Evolutionary conservation across 2,888 invertebrate genomes (phyloP).

Genomic region (Acanthosoma haemorrhoidale): DNA sequence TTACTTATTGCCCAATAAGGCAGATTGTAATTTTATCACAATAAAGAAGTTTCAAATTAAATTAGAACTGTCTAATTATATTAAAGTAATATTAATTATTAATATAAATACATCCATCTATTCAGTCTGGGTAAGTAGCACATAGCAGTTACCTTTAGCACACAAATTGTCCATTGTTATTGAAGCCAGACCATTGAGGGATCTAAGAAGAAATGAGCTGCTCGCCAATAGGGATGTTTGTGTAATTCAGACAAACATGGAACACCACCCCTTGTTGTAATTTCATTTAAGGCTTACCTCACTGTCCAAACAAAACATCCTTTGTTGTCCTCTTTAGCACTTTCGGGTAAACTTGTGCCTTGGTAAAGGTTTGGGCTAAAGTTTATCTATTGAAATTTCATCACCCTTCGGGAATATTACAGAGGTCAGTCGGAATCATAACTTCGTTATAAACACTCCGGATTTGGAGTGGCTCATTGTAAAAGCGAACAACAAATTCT

Average conservation of each 20-base stretch:
- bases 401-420: not conserved
- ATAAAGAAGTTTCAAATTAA: too few species aligned
- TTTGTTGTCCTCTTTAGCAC: not conserved
- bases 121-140: too few species aligned
- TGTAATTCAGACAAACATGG: not conserved
- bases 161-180: not conserved
- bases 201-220: not conserved
- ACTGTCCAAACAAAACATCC: not conserved
- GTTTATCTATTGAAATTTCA: conserved; percentile 12
- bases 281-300: not conserved
- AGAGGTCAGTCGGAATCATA: conserved; percentile 4
- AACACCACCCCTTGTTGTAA: not conserved
- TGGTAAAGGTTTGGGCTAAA: not conserved
- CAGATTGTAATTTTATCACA: too few species aligned
- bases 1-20: too few species aligned
- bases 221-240: not conserved
- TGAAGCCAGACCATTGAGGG: not conserved
- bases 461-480: not conserved
- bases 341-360: not conserved
- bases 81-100: too few species aligned
- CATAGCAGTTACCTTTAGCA: too few species aligned
- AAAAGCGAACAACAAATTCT: not conserved
- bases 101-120: too few species aligned
- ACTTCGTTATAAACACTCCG: not conserved
- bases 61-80: too few species aligned